Conservation (phyloP, 1,140 invertebrate species). For the Acromyrmex charruanus region DNA sequence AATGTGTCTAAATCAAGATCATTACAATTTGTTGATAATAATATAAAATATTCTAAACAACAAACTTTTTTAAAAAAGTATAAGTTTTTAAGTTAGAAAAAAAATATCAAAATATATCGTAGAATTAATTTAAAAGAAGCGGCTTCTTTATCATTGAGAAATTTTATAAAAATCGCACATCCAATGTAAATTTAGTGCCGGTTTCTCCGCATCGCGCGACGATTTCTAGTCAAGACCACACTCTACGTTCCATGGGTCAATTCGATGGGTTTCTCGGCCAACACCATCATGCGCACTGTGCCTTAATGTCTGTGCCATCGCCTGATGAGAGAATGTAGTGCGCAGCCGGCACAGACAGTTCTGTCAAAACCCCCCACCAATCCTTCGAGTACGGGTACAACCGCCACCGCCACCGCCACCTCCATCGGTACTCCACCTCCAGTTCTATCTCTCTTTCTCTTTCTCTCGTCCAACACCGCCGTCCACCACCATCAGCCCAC, state of each 20-base stretch:
- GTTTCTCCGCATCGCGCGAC: neutral
- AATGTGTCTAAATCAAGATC: neutral
- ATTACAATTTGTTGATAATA: neutral
- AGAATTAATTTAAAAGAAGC: neutral
- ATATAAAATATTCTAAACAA: neutral
- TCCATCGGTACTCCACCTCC: slow-evolving; percentile 52
- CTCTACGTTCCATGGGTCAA: slow-evolving; percentile 34
- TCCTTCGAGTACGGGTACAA: slow-evolving; percentile 50
- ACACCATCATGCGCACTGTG: slow-evolving; percentile 56
- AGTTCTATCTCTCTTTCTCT: neutral
- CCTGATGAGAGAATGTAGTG: slow-evolving; percentile 72
- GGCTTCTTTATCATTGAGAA: neutral
- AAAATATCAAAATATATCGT: neutral
- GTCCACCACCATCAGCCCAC: slow-evolving; percentile 62
- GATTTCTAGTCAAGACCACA: slow-evolving; percentile 11
- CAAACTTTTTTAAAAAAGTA: neutral
- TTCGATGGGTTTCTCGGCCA: slow-evolving; percentile 32
- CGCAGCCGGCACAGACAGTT: slow-evolving; percentile 73
- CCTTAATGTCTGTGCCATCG: slow-evolving; percentile 64
- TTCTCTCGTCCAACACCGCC: neutral
- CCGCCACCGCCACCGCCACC: slow-evolving; percentile 59
- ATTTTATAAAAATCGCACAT: neutral
- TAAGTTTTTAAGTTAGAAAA: neutral
- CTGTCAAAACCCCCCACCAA: slow-evolving; percentile 68
- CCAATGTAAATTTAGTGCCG: neutral